Percentiles rank a stretch among this genome's conserved stretches.
These are phyloP conservation scores for Morus bassanus DNA, from an alignment of 2,797 vertebrate genomes.

Conservation along the genomic window DNA sequence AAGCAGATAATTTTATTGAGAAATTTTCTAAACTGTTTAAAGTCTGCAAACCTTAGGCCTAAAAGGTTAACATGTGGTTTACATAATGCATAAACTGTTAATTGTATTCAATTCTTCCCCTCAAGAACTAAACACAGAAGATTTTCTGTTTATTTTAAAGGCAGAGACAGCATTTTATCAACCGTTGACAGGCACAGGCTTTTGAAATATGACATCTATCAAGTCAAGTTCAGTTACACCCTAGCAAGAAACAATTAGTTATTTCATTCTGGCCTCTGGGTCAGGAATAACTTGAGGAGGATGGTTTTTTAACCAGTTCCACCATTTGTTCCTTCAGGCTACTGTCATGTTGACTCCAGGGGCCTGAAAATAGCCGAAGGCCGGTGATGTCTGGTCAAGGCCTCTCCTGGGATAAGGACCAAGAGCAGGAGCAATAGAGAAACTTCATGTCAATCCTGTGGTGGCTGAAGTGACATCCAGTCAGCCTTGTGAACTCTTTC, in stretches of 20 bases:
- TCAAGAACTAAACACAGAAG: background rate
- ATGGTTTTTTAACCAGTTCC: background rate
- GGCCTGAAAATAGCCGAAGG: background rate
- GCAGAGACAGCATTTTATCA: background rate
- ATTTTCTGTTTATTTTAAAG: constrained; percentile 27
- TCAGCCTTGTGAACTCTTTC: background rate
- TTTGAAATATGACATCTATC: background rate
- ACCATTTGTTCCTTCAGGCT: background rate
- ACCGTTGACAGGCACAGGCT: background rate
- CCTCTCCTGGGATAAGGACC: background rate
- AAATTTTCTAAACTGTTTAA: constrained; percentile 10
- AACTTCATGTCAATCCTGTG: background rate
- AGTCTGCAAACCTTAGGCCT: background rate
- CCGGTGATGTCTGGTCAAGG: background rate
- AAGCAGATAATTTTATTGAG: background rate
- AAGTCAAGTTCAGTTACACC: background rate
- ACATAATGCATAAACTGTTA: constrained; percentile 6
- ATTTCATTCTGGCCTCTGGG: background rate
- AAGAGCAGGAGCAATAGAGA: background rate
- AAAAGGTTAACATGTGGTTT: constrained; percentile 14
- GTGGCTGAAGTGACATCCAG: background rate
- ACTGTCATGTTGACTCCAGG: background rate
- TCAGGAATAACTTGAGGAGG: background rate
- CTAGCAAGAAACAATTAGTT: background rate
- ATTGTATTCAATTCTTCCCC: constrained; percentile 2